Evolutionary conservation across 2,888 invertebrate genomes (phyloP).

Genomic region (Plebejus melissa): DNA sequence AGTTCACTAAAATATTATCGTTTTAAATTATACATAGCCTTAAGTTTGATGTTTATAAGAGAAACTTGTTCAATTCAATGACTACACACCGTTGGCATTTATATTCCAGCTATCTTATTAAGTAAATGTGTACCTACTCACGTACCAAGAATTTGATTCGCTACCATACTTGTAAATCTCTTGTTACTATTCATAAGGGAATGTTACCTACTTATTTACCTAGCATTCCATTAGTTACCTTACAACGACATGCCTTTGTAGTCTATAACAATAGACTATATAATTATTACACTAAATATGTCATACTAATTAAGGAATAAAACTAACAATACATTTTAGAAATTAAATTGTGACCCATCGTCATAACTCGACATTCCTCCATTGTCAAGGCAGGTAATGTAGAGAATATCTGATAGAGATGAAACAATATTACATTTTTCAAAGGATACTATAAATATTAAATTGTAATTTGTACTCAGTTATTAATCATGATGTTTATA

Average conservation of each 20-base stretch:
- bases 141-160: conserved; percentile 20
- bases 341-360: too few species aligned
- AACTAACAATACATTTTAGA: background rate
- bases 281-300: background rate
- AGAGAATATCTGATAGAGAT: too few species aligned
- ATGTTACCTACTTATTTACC: conserved; percentile 24
- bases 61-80: conserved; percentile 23
- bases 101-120: conserved; percentile 25
- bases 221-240: conserved; percentile 20
- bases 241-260: background rate
- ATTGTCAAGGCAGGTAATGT: too few species aligned
- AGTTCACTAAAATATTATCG: background rate
- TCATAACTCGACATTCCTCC: too few species aligned
- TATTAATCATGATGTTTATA: background rate
- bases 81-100: conserved; percentile 23
- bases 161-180: conserved; percentile 26
- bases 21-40: background rate
- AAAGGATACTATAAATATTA: too few species aligned
- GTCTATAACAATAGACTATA: background rate
- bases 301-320: background rate
- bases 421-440: too few species aligned
- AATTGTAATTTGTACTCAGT: too few species aligned
- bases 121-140: conserved; percentile 22
- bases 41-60: conserved; percentile 7
- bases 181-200: conserved; percentile 22